Evolutionary conservation across 2,113 vertebrate genomes (phyloP).

Genomic region (Elaphurus davidianus): DNA sequence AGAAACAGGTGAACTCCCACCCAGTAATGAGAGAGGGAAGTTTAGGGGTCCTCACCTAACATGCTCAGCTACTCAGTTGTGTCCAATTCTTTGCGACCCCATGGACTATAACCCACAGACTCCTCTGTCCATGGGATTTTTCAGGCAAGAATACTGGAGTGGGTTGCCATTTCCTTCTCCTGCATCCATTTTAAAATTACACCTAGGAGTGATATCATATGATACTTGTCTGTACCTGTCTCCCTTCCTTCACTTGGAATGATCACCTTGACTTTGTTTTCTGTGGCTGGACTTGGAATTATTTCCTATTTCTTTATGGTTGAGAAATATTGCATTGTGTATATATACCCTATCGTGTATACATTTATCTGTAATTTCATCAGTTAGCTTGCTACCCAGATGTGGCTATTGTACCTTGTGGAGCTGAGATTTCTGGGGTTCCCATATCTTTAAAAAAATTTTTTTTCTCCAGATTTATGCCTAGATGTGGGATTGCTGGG

Average conservation of each 20-base stretch:
- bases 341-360: background rate
- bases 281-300: background rate
- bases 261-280: background rate
- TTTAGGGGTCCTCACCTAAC: background rate
- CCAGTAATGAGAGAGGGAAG: background rate
- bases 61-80: background rate
- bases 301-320: background rate
- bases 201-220: background rate
- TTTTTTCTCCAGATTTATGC: background rate
- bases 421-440: background rate
- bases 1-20: background rate
- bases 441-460: background rate
- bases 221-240: background rate
- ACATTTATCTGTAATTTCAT: background rate
- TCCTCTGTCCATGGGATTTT: background rate
- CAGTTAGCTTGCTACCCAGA: background rate
- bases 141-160: background rate
- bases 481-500: background rate
- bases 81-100: background rate
- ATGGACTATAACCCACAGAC: background rate
- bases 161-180: background rate
- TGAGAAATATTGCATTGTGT: background rate
- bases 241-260: background rate
- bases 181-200: background rate
- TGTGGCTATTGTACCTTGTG: background rate